phyloP scores from a whole-genome alignment of 1,140 invertebrate genomes.

The Hylaeus anthracinus region DNA sequence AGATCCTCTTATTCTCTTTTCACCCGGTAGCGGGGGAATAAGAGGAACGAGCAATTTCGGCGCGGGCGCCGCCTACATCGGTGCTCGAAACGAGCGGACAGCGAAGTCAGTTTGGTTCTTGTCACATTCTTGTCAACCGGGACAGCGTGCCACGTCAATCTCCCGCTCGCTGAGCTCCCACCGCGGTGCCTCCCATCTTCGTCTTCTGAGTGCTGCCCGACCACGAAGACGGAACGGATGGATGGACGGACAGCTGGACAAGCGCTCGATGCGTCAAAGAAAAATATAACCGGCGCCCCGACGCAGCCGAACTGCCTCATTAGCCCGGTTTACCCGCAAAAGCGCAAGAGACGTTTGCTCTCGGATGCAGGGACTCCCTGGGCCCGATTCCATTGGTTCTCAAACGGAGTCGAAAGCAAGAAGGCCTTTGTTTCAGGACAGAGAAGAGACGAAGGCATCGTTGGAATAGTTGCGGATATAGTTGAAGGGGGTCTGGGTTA shows the following conservation, averaged over 20 bases:
- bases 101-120: conserved; percentile 78
- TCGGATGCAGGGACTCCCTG: neutral
- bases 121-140: conserved; percentile 81
- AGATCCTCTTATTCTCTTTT: conserved; percentile 2
- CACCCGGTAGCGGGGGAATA: conserved; percentile 37
- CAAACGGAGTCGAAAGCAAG: neutral
- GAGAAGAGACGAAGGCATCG: neutral
- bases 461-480: neutral
- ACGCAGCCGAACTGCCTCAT: conserved; percentile 79
- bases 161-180: conserved; percentile 71
- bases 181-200: conserved; percentile 49
- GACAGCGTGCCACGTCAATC: conserved; percentile 80
- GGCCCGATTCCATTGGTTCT: conserved; percentile 2
- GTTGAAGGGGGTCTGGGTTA: no score
- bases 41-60: conserved; percentile 58
- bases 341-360: conserved; percentile 36
- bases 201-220: conserved; percentile 33
- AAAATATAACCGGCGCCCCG: conserved; percentile 78
- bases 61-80: conserved; percentile 45
- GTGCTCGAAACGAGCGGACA: conserved; percentile 58
- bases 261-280: conserved; percentile 80
- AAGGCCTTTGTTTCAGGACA: no score
- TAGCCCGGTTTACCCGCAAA: conserved; percentile 78
- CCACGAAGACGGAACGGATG: conserved; percentile 63
- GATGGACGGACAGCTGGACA: conserved; percentile 76